Conservation (phyloP, 2,797 vertebrate species). For the Aratinga solstitialis region DNA sequence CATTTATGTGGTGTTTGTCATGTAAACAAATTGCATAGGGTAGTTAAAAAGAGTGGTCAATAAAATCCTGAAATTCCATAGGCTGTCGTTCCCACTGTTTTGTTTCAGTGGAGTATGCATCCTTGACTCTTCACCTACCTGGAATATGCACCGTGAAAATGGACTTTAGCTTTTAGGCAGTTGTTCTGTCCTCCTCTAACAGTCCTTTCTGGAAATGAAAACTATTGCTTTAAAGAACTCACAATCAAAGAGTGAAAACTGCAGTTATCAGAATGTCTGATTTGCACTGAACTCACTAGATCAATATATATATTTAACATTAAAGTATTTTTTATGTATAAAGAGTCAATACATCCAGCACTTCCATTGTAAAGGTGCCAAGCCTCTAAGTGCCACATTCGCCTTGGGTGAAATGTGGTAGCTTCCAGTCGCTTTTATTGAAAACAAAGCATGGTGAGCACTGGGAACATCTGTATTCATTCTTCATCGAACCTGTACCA, state of each 20-base stretch:
- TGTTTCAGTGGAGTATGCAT: background rate
- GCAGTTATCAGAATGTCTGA: background rate
- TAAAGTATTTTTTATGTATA: background rate
- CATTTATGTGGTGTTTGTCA: background rate
- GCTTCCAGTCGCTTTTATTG: background rate
- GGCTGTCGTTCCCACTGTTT: background rate
- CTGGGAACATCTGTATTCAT: background rate
- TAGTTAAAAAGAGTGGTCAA: background rate
- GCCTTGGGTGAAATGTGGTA: background rate
- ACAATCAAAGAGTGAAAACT: background rate
- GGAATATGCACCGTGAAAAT: background rate
- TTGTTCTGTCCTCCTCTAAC: background rate
- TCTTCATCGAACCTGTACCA: background rate
- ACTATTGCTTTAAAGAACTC: background rate
- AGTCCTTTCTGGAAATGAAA: background rate
- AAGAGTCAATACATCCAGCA: background rate
- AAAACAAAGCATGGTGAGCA: background rate
- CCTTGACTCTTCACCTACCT: conserved; percentile 54
- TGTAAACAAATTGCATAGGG: background rate
- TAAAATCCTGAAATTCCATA: conserved; percentile 2
- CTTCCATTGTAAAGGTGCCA: background rate
- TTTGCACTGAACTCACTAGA: background rate
- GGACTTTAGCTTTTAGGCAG: background rate
- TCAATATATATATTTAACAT: background rate
- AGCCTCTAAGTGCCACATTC: background rate